Conservation (phyloP, 2,888 invertebrate species). For the Tetranychus piercei region DNA sequence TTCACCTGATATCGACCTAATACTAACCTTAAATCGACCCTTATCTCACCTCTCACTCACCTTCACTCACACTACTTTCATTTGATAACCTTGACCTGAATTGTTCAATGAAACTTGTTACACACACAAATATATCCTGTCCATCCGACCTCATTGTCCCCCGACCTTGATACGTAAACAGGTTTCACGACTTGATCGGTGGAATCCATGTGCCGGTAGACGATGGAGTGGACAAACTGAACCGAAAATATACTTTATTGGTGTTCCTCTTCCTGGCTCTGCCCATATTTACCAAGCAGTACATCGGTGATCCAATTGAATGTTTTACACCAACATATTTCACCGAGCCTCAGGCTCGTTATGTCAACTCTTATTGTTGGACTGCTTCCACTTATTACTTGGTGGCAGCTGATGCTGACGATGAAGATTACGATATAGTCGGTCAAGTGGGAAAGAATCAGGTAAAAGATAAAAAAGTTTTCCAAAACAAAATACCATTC, state of each 20-base stretch:
- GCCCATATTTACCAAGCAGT: conserved; percentile 36
- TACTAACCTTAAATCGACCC: too few species aligned
- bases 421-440: conserved; percentile 25
- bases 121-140: too few species aligned
- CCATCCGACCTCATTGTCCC: too few species aligned
- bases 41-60: too few species aligned
- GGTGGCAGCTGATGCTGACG: conserved; percentile 27
- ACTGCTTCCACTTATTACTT: conserved; percentile 33
- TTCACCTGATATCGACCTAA: too few species aligned
- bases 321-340: conserved; percentile 34
- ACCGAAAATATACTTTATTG: conserved; percentile 35
- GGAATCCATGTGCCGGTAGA: conserved; percentile 32
- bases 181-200: conserved; percentile 30
- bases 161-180: background rate
- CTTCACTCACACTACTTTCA: too few species aligned
- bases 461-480: background rate
- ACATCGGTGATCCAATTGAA: conserved; percentile 36
- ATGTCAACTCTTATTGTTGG: conserved; percentile 33
- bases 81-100: too few species aligned
- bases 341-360: conserved; percentile 31
- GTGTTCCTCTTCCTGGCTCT: conserved; percentile 34
- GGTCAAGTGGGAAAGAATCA: conserved; percentile 18
- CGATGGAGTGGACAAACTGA: conserved; percentile 35
- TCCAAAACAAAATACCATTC: background rate
- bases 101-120: too few species aligned